phyloP scores from a whole-genome alignment of 2,888 invertebrate species.

The Ormyrus pomaceus region DNA sequence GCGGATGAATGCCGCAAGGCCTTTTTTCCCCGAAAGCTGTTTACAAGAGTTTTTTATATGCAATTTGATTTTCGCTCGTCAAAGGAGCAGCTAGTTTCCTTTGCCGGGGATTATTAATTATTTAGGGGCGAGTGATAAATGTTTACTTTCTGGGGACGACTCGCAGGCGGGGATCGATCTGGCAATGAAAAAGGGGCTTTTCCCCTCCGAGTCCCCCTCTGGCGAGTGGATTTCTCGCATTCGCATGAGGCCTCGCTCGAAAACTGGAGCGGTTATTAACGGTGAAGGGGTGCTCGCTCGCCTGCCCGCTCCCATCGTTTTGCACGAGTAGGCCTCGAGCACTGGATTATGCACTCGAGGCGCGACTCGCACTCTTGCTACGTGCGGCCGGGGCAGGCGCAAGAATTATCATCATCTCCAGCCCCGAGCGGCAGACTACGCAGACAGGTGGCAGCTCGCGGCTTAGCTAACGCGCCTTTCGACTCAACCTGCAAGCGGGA shows the following conservation, averaged over 20 bases:
- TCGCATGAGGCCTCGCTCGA: conserved; percentile 5
- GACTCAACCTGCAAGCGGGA: too few species aligned
- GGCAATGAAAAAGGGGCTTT: conserved; percentile 48
- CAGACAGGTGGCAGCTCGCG: too few species aligned
- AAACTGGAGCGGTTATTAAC: conserved; percentile 50
- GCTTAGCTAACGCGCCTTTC: too few species aligned
- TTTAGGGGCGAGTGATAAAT: too few species aligned
- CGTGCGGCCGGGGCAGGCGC: background rate
- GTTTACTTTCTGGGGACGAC: too few species aligned
- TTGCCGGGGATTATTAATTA: too few species aligned
- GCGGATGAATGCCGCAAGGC: background rate
- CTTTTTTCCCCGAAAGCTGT: conserved; percentile 1
- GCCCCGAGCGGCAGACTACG: too few species aligned
- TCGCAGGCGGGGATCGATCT: too few species aligned
- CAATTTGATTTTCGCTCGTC: background rate
- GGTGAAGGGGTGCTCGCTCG: conserved; percentile 18
- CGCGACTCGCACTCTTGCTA: background rate
- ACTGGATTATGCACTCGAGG: conserved; percentile 49
- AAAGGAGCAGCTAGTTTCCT: background rate
- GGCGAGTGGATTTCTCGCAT: conserved; percentile 10
- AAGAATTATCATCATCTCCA: conserved; percentile 6
- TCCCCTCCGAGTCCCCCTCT: background rate
- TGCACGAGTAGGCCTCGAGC: conserved; percentile 42
- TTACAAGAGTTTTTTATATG: too few species aligned
- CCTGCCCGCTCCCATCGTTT: conserved; percentile 27